These are phyloP conservation scores for Mythimna loreyi DNA, from an alignment of 2,888 invertebrate genomes.

Conservation along the genomic window DNA sequence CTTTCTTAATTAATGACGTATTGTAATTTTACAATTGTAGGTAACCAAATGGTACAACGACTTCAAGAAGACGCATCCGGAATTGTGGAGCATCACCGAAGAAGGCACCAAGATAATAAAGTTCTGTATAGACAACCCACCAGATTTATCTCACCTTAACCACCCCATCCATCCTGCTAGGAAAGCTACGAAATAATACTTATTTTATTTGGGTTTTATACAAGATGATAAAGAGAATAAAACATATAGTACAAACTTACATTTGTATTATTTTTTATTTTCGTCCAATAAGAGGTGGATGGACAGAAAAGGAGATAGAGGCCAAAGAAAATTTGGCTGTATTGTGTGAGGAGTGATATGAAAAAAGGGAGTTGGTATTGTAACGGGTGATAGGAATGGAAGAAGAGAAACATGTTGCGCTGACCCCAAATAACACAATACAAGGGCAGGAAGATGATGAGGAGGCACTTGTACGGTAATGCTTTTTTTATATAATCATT, in stretches of 20 bases:
- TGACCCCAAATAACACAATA: no score
- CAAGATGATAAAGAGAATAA: no score
- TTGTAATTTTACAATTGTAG: constrained; percentile 65
- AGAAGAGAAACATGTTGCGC: no score
- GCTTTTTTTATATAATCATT: no score
- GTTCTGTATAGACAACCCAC: constrained; percentile 93
- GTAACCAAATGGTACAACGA: constrained; percentile 93
- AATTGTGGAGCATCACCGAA: constrained; percentile 93
- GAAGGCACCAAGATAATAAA: constrained; percentile 93
- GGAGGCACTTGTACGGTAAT: background rate
- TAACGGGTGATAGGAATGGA: no score
- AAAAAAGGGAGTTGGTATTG: no score
- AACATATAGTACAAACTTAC: no score
- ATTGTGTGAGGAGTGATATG: no score
- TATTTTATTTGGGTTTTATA: background rate
- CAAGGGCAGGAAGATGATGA: background rate
- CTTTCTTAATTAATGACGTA: background rate
- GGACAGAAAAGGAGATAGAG: no score
- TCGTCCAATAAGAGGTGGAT: no score
- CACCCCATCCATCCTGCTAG: constrained; percentile 94
- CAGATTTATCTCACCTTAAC: constrained; percentile 92
- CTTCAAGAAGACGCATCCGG: constrained; percentile 93
- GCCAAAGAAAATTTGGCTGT: no score
- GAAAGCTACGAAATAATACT: constrained; percentile 77
- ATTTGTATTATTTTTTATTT: no score